phyloP scores from a whole-genome alignment of 2,888 invertebrate species.

The Nemotelus pantherinus region DNA sequence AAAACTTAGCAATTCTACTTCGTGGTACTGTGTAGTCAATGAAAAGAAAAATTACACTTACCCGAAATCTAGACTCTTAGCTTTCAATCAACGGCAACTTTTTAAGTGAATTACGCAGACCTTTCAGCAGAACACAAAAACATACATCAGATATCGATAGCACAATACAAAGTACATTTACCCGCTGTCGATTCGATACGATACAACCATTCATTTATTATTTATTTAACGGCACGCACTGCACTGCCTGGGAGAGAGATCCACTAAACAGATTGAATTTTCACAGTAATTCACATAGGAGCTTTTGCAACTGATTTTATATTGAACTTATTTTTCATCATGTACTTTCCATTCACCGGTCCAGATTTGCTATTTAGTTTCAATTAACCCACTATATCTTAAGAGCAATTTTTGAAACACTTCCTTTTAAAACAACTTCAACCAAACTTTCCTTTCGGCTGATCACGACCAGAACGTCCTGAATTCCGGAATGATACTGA shows the following conservation, averaged over 20 bases:
- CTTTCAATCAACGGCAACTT: not conserved
- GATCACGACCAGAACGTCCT: conserved; percentile 43
- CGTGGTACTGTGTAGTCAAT: too few relatives aligned
- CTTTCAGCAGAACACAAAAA: not conserved
- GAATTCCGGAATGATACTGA: conserved; percentile 46
- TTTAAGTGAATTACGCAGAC: not conserved
- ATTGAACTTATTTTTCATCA: not conserved
- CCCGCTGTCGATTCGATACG: not conserved
- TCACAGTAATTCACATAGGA: not conserved
- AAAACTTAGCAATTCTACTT: too few relatives aligned
- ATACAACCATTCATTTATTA: conserved; percentile 4
- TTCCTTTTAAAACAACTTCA: too few relatives aligned
- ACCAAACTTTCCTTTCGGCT: not conserved
- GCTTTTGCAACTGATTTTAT: not conserved
- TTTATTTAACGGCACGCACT: conserved; percentile 7
- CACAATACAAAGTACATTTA: not conserved
- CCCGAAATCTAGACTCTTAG: not conserved
- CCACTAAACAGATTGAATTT: not conserved
- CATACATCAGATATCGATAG: not conserved
- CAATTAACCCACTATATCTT: too few relatives aligned
- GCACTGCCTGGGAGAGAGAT: not conserved
- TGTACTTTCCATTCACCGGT: not conserved
- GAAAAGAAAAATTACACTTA: not conserved
- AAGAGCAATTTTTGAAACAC: too few relatives aligned
- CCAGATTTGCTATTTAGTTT: too few relatives aligned